Evolutionary conservation across 2,113 vertebrate species (phyloP).

Genomic region (Plectropomus leopardus): DNA sequence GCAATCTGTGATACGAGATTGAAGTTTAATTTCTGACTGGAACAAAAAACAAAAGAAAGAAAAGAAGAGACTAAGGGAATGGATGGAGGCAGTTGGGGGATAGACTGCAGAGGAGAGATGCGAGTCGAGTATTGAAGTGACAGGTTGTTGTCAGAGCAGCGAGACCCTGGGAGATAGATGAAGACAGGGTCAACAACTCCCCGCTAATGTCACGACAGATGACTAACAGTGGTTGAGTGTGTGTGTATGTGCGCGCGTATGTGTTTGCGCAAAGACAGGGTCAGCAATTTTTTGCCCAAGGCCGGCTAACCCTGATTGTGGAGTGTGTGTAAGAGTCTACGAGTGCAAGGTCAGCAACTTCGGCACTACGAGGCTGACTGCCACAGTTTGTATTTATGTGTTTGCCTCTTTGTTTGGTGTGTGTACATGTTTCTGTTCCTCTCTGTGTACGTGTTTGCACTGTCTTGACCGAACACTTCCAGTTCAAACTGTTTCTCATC

Average conservation of each 20-base stretch:
- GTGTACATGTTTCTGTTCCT: neutral
- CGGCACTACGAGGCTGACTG: neutral
- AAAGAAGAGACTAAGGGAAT: neutral
- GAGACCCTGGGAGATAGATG: slow-evolving; percentile 65
- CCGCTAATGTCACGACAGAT: slow-evolving; percentile 57
- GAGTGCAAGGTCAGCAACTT: slow-evolving; percentile 51
- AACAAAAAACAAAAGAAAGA: neutral
- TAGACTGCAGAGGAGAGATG: slow-evolving; percentile 18
- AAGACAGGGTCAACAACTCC: slow-evolving; percentile 68
- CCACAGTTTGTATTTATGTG: neutral
- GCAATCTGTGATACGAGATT: neutral
- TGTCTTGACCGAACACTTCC: slow-evolving; percentile 9
- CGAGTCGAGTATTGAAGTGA: slow-evolving; percentile 60
- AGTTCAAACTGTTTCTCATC: slow-evolving; percentile 26
- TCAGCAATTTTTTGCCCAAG: slow-evolving; percentile 53
- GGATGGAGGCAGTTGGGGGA: neutral
- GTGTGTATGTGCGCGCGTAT: neutral
- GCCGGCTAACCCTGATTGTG: slow-evolving; percentile 29
- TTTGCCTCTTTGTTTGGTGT: neutral
- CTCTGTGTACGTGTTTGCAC: neutral
- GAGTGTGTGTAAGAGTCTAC: neutral
- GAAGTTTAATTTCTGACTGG: neutral
- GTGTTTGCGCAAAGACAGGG: slow-evolving; percentile 10
- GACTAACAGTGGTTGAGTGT: slow-evolving; percentile 34
- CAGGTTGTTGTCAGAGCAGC: slow-evolving; percentile 66